These are phyloP conservation scores for Poliocrania exsul DNA, from an alignment of 2,797 vertebrate species.

Conservation along the genomic window DNA sequence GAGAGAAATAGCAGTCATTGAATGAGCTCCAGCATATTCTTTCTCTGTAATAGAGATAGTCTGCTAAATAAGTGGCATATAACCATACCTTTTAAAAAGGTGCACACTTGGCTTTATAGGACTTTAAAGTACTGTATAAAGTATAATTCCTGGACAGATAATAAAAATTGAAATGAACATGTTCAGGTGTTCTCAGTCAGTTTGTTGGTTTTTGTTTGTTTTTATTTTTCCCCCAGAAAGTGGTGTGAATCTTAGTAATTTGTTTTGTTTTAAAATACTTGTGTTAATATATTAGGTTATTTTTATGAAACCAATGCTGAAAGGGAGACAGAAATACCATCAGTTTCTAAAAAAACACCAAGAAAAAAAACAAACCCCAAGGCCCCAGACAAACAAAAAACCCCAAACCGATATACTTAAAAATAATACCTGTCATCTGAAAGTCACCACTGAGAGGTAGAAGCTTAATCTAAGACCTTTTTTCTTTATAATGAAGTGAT, in stretches of 20 bases:
- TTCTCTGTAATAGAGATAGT: neutral
- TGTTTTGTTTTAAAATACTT: neutral
- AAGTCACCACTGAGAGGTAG: neutral
- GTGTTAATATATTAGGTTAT: neutral
- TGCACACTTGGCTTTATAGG: neutral
- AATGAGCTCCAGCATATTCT: neutral
- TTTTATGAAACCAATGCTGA: neutral
- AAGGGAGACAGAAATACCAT: neutral
- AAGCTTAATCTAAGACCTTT: neutral
- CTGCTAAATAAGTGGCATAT: neutral
- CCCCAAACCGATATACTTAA: neutral
- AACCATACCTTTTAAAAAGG: neutral
- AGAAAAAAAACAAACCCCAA: too few relatives aligned
- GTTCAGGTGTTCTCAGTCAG: neutral
- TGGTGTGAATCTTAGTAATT: neutral
- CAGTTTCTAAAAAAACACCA: neutral
- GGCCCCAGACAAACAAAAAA: neutral
- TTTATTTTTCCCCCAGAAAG: neutral
- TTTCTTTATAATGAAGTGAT: neutral
- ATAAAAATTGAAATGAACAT: neutral
- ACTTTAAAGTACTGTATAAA: neutral
- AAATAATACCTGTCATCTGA: neutral
- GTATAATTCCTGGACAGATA: neutral
- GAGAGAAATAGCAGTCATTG: neutral
- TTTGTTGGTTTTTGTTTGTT: too few relatives aligned